These are phyloP conservation scores for Sinopyrophorus schimmeli DNA, from an alignment of 2,888 invertebrate species.

Conservation along the genomic window DNA sequence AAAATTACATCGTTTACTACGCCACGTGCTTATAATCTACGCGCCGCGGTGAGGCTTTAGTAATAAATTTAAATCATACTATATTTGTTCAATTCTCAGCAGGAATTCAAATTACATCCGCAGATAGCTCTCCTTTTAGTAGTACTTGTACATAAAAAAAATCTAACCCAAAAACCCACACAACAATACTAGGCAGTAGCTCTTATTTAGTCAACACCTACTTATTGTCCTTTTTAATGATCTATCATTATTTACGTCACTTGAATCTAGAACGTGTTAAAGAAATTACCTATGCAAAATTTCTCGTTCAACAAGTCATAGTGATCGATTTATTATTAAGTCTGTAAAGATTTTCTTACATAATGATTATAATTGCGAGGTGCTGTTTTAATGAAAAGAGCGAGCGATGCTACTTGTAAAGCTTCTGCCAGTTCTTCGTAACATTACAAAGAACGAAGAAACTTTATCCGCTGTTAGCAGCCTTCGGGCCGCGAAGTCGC, in stretches of 20 bases:
- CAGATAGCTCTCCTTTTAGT: too few relatives aligned
- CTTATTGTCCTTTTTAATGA: conserved; percentile 5
- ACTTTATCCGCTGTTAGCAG: conserved; percentile 20
- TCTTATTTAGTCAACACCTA: conserved; percentile 16
- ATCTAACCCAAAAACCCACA: conserved; percentile 13
- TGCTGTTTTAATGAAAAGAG: too few relatives aligned
- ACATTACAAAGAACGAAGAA: conserved; percentile 6
- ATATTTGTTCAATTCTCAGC: too few relatives aligned
- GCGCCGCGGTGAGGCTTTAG: too few relatives aligned
- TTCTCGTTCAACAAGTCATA: conserved; percentile 2
- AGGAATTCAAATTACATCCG: too few relatives aligned
- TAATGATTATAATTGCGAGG: conserved; percentile 4
- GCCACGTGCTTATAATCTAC: too few relatives aligned
- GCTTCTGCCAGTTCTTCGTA: conserved; percentile 13
- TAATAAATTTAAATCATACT: too few relatives aligned
- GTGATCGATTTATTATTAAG: conserved; percentile 11
- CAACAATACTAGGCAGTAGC: background rate
- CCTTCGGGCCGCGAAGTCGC: conserved; percentile 46
- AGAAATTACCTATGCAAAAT: conserved; percentile 13
- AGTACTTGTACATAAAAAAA: too few relatives aligned
- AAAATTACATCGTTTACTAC: too few relatives aligned
- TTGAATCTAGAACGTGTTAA: conserved; percentile 8
- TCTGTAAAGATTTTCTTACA: conserved; percentile 5
- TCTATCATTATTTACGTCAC: conserved; percentile 8
- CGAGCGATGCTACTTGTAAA: too few relatives aligned